Percentiles rank a stretch among this genome's conserved stretches.
Conservation (phyloP, 1,140 invertebrate species). For the Heliothis virescens region DNA sequence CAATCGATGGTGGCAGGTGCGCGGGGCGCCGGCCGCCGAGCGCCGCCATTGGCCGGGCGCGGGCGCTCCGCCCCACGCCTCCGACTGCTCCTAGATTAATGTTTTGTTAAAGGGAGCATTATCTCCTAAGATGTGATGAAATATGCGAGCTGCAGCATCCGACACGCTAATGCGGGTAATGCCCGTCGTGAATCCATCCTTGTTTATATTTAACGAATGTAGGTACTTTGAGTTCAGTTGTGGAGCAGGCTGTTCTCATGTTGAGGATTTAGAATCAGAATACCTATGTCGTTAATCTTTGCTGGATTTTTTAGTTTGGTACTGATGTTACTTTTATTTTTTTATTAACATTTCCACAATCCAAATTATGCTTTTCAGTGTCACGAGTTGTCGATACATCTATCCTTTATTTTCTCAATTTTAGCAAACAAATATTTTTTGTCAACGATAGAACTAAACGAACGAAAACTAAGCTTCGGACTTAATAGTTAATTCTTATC, state of each 20-base stretch:
- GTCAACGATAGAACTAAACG: too few relatives aligned
- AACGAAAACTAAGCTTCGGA: too few relatives aligned
- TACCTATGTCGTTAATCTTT: background rate
- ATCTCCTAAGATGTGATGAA: conserved; percentile 50
- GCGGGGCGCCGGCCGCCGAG: conserved; percentile 37
- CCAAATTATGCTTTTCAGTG: too few relatives aligned
- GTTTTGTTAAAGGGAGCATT: conserved; percentile 49
- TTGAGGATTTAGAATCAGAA: background rate
- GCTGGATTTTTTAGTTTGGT: background rate
- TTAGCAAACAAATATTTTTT: too few relatives aligned
- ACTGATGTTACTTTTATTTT: too few relatives aligned
- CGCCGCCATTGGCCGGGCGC: conserved; percentile 53
- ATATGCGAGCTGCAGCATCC: conserved; percentile 46
- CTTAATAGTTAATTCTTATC: too few relatives aligned
- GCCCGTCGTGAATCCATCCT: conserved; percentile 33
- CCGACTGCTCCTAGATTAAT: conserved; percentile 54
- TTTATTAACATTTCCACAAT: too few relatives aligned
- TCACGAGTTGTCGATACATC: too few relatives aligned
- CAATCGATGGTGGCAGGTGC: conserved; percentile 50
- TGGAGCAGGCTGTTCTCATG: background rate
- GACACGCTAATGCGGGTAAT: conserved; percentile 41
- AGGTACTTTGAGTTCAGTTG: background rate
- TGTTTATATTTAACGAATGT: conserved; percentile 29
- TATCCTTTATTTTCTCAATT: too few relatives aligned
- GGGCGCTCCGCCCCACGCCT: conserved; percentile 56